phyloP scores from a whole-genome alignment of 2,113 vertebrate genomes.

The Regulus satrapa region DNA sequence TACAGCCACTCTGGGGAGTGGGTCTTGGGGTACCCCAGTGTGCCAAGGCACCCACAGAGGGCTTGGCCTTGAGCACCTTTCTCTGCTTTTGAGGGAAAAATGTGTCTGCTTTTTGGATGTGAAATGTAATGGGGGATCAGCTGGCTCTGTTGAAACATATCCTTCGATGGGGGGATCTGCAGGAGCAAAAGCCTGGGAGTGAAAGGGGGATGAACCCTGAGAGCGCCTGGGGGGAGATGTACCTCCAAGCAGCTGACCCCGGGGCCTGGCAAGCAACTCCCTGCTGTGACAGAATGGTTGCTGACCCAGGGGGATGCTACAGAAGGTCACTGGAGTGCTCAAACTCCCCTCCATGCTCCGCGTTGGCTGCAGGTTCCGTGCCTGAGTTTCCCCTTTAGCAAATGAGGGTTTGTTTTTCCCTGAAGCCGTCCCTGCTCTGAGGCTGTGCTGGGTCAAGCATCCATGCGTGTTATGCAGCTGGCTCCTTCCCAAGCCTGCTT shows the following conservation, averaged over 20 bases:
- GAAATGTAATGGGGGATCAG: background rate
- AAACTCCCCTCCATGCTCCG: background rate
- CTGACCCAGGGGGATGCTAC: background rate
- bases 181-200: background rate
- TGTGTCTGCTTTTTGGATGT: background rate
- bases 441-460: accelerated
- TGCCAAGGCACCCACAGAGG: background rate
- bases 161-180: background rate
- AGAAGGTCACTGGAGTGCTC: background rate
- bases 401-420: background rate
- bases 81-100: background rate
- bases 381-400: background rate
- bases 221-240: background rate
- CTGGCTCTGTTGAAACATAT: background rate
- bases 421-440: background rate
- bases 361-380: background rate
- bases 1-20: accelerated
- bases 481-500: background rate
- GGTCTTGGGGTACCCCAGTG: background rate
- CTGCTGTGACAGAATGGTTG: accelerated
- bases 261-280: background rate
- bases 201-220: background rate
- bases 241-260: background rate
- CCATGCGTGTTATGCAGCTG: accelerated
- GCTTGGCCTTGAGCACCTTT: background rate